Evolutionary conservation across 2,888 invertebrate species (phyloP).

Genomic region (Argynnis bischoffii): DNA sequence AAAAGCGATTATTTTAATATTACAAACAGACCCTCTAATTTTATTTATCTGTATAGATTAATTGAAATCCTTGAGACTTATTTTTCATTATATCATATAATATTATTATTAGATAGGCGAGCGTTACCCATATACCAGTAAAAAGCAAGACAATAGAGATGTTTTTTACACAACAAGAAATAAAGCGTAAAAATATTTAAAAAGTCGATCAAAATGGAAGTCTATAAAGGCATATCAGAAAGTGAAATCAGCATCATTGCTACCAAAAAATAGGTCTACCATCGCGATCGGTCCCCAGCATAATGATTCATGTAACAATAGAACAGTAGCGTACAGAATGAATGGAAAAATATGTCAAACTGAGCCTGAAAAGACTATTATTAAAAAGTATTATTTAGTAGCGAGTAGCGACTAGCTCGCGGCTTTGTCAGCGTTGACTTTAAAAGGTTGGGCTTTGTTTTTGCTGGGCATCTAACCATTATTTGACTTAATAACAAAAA

Average conservation of each 20-base stretch:
- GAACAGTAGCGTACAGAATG: conserved; percentile 39
- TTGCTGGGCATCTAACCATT: conserved; percentile 28
- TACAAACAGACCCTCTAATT: too few species aligned
- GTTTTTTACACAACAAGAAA: too few species aligned
- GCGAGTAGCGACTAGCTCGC: conserved; percentile 39
- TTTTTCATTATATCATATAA: too few species aligned
- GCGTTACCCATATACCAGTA: too few species aligned
- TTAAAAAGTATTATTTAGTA: conserved; percentile 43
- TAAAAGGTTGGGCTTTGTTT: conserved; percentile 32
- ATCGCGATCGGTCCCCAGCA: conserved; percentile 37
- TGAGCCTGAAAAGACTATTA: conserved; percentile 43
- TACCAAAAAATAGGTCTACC: conserved; percentile 41
- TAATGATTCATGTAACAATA: conserved; percentile 42
- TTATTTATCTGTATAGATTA: too few species aligned
- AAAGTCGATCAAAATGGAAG: conserved; percentile 5
- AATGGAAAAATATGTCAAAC: conserved; percentile 44
- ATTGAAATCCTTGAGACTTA: too few species aligned
- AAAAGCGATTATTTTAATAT: too few species aligned
- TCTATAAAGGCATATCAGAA: conserved; percentile 31
- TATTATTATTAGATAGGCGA: too few species aligned
- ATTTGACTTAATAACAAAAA: conserved; percentile 8
- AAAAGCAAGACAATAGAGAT: too few species aligned
- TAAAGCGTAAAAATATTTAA: neutral
- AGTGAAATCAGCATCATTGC: conserved; percentile 34
- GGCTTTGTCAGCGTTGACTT: conserved; percentile 32